Evolutionary conservation across 2,797 vertebrate genomes (phyloP).

Genomic region (Sphenodon punctatus): DNA sequence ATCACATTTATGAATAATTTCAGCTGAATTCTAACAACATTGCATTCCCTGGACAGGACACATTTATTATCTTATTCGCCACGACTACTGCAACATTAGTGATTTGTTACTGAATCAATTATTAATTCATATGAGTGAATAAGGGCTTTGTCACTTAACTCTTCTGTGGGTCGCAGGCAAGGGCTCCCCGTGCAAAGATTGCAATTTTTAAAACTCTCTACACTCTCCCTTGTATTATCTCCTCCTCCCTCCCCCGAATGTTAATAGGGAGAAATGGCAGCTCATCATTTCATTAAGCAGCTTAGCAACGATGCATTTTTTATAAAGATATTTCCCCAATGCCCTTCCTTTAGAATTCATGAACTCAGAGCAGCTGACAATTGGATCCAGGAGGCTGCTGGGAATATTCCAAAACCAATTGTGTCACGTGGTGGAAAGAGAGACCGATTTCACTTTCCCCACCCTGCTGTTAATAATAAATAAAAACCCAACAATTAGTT

Average conservation of each 20-base stretch:
- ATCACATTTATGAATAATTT: conserved; percentile 84
- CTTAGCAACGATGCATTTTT: neutral
- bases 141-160: conserved; percentile 76
- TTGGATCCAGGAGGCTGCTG: neutral
- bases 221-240: neutral
- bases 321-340: neutral
- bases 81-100: conserved; percentile 82
- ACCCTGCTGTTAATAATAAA: neutral
- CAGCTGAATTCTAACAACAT: conserved; percentile 81
- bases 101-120: conserved; percentile 84
- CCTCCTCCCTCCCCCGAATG: neutral
- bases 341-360: neutral
- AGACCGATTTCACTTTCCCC: too few species aligned
- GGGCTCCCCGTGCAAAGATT: neutral
- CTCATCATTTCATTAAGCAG: neutral
- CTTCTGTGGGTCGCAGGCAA: conserved; percentile 45
- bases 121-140: conserved; percentile 79
- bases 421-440: neutral
- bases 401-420: neutral
- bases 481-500: neutral
- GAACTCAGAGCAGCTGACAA: neutral
- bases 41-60: conserved; percentile 80
- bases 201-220: conserved; percentile 8
- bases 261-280: neutral
- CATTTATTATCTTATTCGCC: conserved; percentile 84